Base-by-base conservation (phyloP, 1,140 invertebrate species). In the Drosophila burlai region DNA sequence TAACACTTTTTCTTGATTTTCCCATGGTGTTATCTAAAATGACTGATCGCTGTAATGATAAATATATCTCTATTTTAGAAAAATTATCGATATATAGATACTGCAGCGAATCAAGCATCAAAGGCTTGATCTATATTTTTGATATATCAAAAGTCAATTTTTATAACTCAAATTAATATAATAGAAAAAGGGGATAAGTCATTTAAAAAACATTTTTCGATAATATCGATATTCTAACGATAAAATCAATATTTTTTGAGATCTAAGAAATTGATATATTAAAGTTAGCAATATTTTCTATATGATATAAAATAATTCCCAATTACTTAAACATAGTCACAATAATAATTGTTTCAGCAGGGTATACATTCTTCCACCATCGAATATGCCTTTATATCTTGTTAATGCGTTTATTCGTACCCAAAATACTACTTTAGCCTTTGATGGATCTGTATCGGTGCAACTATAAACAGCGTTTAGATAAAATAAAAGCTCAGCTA, bases 401-500 rank as follows among this genome's bases (percentile, higher is more conserved):
- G 46, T 55, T 38, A 55, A 40, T 24, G 4, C 15, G 21, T 6
- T 24, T 24, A 55, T 38, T 38, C 3, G 31, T 21, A 40, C 8
- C 13, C 16, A 13, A 34, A 60, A 52, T 64, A 36, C 63, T 75
- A 64, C 72, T 75, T 75, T 52, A 61, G 36, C 71, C 36, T 75
- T 75, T 42, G 59, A 31, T 64, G 47, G 67, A 75, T 75, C 50
- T 29, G 18, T 64, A 76, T 76, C 74, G 18, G n/a, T 50, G 54
- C 55, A 21, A 46, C 46, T 34, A 74, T 73, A 74, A 73, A 38
- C 68, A 42, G 26, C 29, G 57, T 74, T 74, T 61, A 73, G 59
- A 74, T 74, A 61, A 73, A 61, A 66, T 18, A 52, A 52, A 42
- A 66, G 74, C 71, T 75, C 29, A 72, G 67, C 71, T 50, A 74